Base-by-base conservation (phyloP, 2,888 invertebrate species). In the Drosophila pseudotalamancana region DNA sequence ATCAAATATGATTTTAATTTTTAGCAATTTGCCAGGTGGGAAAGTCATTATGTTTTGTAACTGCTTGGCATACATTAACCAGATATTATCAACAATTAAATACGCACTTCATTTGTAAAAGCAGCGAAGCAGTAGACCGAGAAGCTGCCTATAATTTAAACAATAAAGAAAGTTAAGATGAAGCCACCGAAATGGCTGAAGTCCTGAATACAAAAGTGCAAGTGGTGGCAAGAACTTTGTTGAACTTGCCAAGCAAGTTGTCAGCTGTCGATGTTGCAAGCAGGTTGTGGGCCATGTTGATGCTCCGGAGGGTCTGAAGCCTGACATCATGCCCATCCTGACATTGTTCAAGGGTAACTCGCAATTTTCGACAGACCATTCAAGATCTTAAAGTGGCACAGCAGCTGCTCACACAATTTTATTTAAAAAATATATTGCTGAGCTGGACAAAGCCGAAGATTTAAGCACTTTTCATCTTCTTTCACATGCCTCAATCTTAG, bases 101-200 rank as follows among this genome's bases (percentile, higher is more conserved):
- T 64, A 57, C 63, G 39, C 51, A 32, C 69, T 66, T 60, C 57
- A 63, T 59, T 72, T 72, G 60, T 45, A 53, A 68, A 53, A 45
- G 25, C 65, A 32, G 27, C 46, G 34, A 27, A 11, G 6, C 19
- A 27, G 18, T 39, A 8, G 32, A 19, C 39, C 43, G 29, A 48
- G 29, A 64, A 70, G 65, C 73, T 68, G 77, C 54, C 66, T 56
- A 60, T 65, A 75, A 68, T 79, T 80, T 66, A 59, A 59, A 64
- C 62, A 59, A 69, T 53, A 39, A 66, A 39, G 31, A 46, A 64
- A 64, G 45, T 31, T 57, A 57, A 43, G 27, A 62, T 21, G 48
- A 54, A 54, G 35, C 35, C 43, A 21, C 16, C 46, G 6, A 59
- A 64, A 60, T 55, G 43, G 48, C 6, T 39, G 9, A 45, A 55